phyloP scores from a whole-genome alignment of 2,888 invertebrate species.

The Lasioglossum vierecki region DNA sequence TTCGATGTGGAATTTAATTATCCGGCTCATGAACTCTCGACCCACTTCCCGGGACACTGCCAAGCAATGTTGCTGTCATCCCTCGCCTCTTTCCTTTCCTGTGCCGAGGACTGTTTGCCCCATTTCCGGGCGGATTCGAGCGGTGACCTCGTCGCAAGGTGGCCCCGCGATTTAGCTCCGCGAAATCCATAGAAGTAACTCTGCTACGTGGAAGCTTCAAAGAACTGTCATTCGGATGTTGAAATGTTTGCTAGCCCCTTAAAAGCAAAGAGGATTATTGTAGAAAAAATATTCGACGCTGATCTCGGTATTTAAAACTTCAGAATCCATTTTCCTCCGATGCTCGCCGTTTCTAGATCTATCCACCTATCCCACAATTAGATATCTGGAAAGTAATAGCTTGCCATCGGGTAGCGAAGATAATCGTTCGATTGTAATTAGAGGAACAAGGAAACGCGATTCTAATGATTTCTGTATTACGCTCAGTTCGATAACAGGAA shows the following conservation, averaged over 20 bases:
- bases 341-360: neutral
- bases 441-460: constrained; percentile 21
- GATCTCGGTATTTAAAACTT: too few relatives aligned
- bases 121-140: constrained; percentile 37
- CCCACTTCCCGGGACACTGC: constrained; percentile 73
- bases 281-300: too few relatives aligned
- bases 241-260: neutral
- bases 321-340: neutral
- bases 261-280: too few relatives aligned
- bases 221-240: neutral
- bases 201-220: neutral
- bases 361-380: neutral
- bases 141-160: constrained; percentile 8
- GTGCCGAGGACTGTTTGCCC: constrained; percentile 29
- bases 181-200: neutral
- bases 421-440: constrained; percentile 12
- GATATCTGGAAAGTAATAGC: constrained; percentile 8
- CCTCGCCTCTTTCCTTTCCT: constrained; percentile 34
- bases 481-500: neutral
- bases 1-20: constrained; percentile 81
- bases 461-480: neutral
- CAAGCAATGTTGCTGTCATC: constrained; percentile 48
- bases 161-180: neutral
- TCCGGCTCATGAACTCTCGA: constrained; percentile 79
- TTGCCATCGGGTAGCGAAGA: neutral